phyloP scores from a whole-genome alignment of 2,888 invertebrate species.

The Drosophila stalkeri region DNA sequence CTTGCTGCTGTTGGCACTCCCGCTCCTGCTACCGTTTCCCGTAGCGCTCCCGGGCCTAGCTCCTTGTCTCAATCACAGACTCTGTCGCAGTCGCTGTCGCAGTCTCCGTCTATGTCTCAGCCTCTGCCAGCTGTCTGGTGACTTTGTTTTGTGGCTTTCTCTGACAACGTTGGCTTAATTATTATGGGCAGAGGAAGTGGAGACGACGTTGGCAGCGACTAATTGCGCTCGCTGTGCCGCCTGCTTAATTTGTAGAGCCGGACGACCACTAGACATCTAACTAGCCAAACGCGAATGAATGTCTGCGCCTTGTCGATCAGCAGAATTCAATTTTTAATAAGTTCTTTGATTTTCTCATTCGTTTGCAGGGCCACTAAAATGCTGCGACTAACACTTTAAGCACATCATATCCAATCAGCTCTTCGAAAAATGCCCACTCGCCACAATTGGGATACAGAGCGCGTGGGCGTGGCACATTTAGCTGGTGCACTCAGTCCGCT shows the following conservation, averaged over 20 bases:
- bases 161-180: slow-evolving; percentile 74
- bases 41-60: neutral
- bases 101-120: slow-evolving; percentile 4
- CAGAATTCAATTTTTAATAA: slow-evolving; percentile 30
- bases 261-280: slow-evolving; percentile 41
- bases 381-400: slow-evolving; percentile 41
- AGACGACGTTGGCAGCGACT: slow-evolving; percentile 62
- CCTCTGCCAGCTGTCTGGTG: slow-evolving; percentile 25
- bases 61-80: slow-evolving; percentile 21
- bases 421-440: slow-evolving; percentile 79
- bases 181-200: slow-evolving; percentile 79
- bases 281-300: slow-evolving; percentile 41
- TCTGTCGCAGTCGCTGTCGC: neutral
- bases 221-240: slow-evolving; percentile 66
- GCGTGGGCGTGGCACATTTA: slow-evolving; percentile 87
- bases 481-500: slow-evolving; percentile 88
- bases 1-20: neutral
- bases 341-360: slow-evolving; percentile 11
- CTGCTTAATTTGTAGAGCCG: slow-evolving; percentile 54
- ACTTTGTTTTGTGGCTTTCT: slow-evolving; percentile 58
- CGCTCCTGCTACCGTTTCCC: slow-evolving; percentile 5
- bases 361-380: slow-evolving; percentile 43
- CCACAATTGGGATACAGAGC: slow-evolving; percentile 85
- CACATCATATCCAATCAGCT: neutral
- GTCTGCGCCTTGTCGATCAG: slow-evolving; percentile 31